Evolutionary conservation across 2,888 invertebrate genomes (phyloP), one percentile per base, ranked within the genome.

Genomic region (Willowsia nigromaculata): DNA sequence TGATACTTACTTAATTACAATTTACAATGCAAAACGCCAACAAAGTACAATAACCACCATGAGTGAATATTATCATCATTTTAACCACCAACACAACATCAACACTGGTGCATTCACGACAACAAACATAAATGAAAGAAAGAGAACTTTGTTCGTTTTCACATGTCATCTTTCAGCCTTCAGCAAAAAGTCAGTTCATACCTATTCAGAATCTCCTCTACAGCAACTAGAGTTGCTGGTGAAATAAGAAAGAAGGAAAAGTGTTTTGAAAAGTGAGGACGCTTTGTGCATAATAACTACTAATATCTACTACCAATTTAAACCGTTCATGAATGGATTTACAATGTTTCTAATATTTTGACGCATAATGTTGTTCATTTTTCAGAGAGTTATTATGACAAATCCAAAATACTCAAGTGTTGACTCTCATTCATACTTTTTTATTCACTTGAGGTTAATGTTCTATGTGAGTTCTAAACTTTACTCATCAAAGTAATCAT

Each of bases 21-120:
- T 85, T 85, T 85, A 76, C 37, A 27, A 85, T 85, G 74, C 85
- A 59, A 68, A 68, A 53, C 37, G 76, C 76, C 59, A 85, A 40
- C 68, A 68, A 37, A 68, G 6, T 68, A 40, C 40, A 68, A 68
- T 22, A 40, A 68, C 18, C 68, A 68, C 68, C 68, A 40, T 33
- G 68, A 62, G 18, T 33, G 27, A 30, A 18, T 5, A 40, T 18
- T 30, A 62, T 33, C 62, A 68, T 15, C 40, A 68, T 13, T 15
- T 2, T n/a, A 37, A 40, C 33, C 40, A 18, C 47, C 27, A 76
- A 76, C 47, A 76, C 37, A 33, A 22, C 68, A 30, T 18, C 7
- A 68, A 59, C 59, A 13, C 56, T 27, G 18, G 15, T 30, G 62
- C 25, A 62, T 4, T 5, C 7, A 30, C 56, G 3, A 62, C n/a